A percentile compares a stretch with the other conserved stretches of the same genome.
phyloP scores from a whole-genome alignment of 2,888 invertebrate genomes.

The Oscheius sp. region DNA sequence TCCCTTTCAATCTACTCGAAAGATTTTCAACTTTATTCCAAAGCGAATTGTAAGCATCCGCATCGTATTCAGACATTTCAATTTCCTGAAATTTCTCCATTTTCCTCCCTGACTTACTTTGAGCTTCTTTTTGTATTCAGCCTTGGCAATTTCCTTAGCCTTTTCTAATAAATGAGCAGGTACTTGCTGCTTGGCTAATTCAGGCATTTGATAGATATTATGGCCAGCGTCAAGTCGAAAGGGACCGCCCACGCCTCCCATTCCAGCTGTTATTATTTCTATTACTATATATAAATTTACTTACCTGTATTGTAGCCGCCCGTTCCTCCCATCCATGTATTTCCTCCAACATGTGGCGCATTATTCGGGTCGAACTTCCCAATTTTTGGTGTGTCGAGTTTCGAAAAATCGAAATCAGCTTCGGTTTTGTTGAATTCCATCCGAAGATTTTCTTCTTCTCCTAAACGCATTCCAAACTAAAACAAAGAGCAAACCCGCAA shows the following conservation, averaged over 20 bases:
- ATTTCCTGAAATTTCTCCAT: conserved; percentile 80
- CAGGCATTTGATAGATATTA: conserved; percentile 86
- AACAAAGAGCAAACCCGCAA: conserved; percentile 35
- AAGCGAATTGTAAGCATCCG: conserved; percentile 84
- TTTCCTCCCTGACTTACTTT: conserved; percentile 38
- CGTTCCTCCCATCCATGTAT: conserved; percentile 94
- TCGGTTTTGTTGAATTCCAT: conserved; percentile 52
- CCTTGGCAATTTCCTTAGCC: conserved; percentile 89
- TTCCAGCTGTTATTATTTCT: no score
- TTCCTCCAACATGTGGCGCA: conserved; percentile 92
- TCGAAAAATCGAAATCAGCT: conserved; percentile 57
- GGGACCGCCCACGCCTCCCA: conserved; percentile 88
- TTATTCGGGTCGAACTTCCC: conserved; percentile 77
- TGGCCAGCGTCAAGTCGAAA: conserved; percentile 82
- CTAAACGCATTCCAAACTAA: background rate
- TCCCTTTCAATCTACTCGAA: conserved; percentile 84
- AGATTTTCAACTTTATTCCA: conserved; percentile 78
- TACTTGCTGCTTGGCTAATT: conserved; percentile 87
- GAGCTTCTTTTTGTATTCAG: conserved; percentile 71
- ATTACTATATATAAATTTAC: no score
- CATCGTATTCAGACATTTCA: conserved; percentile 92
- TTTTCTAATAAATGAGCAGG: conserved; percentile 85
- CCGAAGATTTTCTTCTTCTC: conserved; percentile 41
- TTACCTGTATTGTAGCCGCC: conserved; percentile 88
- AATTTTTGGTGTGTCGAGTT: conserved; percentile 83